Evolutionary conservation across 1,140 invertebrate species (phyloP).

Genomic region (Mactra quadrangularis): DNA sequence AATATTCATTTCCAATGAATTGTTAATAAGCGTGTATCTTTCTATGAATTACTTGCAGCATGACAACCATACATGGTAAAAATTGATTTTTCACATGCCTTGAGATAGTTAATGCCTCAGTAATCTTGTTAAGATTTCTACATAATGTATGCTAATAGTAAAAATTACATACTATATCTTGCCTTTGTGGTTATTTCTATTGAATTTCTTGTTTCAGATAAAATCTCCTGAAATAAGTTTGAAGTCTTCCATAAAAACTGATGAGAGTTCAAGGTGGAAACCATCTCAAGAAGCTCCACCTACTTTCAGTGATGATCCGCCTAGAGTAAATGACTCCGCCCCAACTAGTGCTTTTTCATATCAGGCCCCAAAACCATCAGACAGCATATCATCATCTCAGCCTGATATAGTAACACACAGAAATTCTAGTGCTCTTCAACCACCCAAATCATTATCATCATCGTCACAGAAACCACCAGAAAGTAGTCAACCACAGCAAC

Average conservation of each 20-base stretch:
- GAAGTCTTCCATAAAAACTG: constrained; percentile 27
- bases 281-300: constrained; percentile 4
- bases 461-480: background rate
- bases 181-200: background rate
- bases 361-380: constrained; percentile 6
- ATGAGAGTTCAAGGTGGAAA: constrained; percentile 66
- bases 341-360: constrained; percentile 42
- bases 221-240: background rate
- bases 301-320: background rate
- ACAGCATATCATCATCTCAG: background rate
- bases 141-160: no score
- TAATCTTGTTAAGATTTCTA: no score
- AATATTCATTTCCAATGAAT: no score
- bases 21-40: no score
- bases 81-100: no score
- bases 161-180: no score
- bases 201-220: constrained; percentile 2
- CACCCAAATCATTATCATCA: constrained; percentile 6
- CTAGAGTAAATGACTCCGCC: no score
- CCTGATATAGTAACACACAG: background rate
- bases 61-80: no score
- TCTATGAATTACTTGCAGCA: no score
- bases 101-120: no score
- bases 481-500: constrained; percentile 2
- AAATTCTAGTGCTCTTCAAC: background rate